These are phyloP conservation scores for Escarpia spicata DNA, from an alignment of 2,888 invertebrate species.

Conservation along the genomic window DNA sequence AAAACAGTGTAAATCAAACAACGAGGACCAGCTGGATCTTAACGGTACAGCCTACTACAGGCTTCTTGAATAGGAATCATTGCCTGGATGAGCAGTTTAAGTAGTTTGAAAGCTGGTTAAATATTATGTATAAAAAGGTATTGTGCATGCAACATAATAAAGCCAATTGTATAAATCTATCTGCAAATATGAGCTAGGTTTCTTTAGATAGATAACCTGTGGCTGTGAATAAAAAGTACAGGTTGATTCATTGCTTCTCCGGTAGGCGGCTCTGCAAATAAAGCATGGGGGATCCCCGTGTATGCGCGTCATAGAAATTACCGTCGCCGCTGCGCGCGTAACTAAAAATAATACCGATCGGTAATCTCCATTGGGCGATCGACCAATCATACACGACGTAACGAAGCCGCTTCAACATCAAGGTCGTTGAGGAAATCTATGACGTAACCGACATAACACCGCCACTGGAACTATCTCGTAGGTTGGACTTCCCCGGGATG, in stretches of 20 bases:
- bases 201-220: neutral
- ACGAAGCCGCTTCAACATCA: neutral
- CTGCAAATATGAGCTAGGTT: neutral
- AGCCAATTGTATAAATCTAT: neutral
- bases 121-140: no score
- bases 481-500: neutral
- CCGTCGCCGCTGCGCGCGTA: neutral
- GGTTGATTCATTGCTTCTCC: neutral
- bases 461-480: neutral
- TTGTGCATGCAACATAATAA: no score
- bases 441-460: neutral
- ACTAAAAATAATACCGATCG: neutral
- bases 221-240: neutral
- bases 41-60: no score
- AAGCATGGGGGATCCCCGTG: neutral
- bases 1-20: no score
- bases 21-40: no score
- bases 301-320: neutral
- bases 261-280: neutral
- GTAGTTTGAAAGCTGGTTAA: no score
- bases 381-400: neutral
- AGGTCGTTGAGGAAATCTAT: constrained; percentile 13
- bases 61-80: no score
- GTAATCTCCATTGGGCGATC: neutral
- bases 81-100: no score